Conservation (phyloP, 2,888 invertebrate genomes). For the Lasioglossum figueresi region DNA sequence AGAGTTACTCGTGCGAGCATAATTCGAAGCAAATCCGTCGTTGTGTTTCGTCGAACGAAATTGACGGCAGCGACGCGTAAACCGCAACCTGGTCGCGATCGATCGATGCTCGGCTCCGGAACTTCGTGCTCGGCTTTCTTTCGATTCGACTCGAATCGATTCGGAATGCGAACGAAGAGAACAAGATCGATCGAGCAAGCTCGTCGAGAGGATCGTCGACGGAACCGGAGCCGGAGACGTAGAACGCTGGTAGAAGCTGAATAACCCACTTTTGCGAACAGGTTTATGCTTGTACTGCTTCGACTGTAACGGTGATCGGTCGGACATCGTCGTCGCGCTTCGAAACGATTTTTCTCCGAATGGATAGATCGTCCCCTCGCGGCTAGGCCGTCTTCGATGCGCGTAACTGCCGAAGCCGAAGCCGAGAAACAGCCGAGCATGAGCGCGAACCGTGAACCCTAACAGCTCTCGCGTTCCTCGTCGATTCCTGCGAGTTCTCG, state of each 20-base stretch:
- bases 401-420: not conserved
- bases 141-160: constrained; percentile 15
- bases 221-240: constrained; percentile 41
- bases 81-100: constrained; percentile 27
- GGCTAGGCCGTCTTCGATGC: constrained; percentile 5
- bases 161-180: constrained; percentile 21
- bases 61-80: constrained; percentile 43
- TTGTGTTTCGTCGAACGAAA: constrained; percentile 30
- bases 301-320: constrained; percentile 80
- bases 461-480: not conserved
- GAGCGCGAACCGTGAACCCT: constrained; percentile 2
- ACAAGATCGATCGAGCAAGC: constrained; percentile 36
- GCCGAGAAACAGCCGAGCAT: not conserved
- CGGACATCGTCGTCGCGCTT: constrained; percentile 60
- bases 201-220: constrained; percentile 48
- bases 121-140: not conserved
- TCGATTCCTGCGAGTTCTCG: not conserved
- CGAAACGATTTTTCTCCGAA: constrained; percentile 57
- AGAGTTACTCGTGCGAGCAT: constrained; percentile 42
- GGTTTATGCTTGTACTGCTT: constrained; percentile 79
- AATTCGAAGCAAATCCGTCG: constrained; percentile 34
- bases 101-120: not conserved
- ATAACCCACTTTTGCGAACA: constrained; percentile 83
- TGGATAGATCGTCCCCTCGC: constrained; percentile 42
- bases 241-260: constrained; percentile 63